Evolutionary conservation across 2,888 invertebrate genomes (phyloP).

Genomic region (Mythimna ferrago): DNA sequence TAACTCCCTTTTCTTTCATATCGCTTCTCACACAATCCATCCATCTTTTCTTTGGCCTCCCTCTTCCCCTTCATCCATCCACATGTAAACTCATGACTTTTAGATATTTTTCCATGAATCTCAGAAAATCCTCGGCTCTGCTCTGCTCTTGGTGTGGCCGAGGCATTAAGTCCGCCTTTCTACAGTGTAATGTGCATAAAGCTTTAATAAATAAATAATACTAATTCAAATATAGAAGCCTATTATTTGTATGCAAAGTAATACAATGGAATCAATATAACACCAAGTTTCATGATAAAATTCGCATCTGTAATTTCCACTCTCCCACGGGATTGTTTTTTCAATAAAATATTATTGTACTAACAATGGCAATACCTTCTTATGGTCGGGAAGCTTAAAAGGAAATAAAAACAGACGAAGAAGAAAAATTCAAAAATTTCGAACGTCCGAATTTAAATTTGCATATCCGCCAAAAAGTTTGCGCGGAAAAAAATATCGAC

Average conservation of each 20-base stretch:
- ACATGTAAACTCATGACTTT: no score
- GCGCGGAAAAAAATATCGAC: constrained; percentile 29
- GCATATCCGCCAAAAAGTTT: constrained; percentile 70
- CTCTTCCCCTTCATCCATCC: no score
- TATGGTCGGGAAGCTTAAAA: constrained; percentile 36
- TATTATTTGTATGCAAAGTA: background rate
- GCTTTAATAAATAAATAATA: no score
- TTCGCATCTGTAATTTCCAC: background rate
- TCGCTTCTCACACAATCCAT: no score
- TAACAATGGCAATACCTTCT: constrained; percentile 9
- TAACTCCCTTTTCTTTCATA: no score
- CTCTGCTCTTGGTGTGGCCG: no score
- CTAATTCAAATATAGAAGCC: background rate
- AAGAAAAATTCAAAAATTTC: constrained; percentile 31
- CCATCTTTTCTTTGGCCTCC: no score
- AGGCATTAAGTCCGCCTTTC: no score
- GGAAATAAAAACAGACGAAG: constrained; percentile 31
- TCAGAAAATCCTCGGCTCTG: no score
- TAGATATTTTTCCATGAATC: no score
- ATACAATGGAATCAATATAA: constrained; percentile 11
- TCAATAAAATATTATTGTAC: background rate
- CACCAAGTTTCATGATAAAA: background rate
- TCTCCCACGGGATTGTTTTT: constrained; percentile 18
- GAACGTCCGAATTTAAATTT: constrained; percentile 54
- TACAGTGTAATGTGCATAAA: no score